These are phyloP conservation scores for Neosalanx taihuensis DNA, from an alignment of 2,797 vertebrate genomes.

Conservation along the genomic window DNA sequence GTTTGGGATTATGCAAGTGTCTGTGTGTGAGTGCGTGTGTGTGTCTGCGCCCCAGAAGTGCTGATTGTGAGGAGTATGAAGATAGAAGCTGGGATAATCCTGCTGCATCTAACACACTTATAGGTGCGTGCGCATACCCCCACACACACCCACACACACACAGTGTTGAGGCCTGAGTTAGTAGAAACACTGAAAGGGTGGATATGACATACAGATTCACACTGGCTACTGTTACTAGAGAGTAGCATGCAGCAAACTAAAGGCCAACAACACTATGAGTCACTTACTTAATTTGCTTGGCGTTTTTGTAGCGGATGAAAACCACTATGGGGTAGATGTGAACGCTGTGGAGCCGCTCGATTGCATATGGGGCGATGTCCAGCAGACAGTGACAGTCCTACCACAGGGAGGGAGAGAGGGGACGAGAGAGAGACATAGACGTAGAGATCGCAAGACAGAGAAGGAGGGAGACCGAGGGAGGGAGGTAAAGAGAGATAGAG, in stretches of 20 bases:
- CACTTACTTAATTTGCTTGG: constrained; percentile 90
- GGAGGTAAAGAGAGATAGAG: too few species aligned
- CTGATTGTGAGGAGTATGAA: constrained; percentile 36
- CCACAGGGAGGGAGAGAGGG: constrained; percentile 17
- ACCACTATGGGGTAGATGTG: constrained; percentile 89
- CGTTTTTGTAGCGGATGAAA: constrained; percentile 90
- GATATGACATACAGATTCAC: background rate
- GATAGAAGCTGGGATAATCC: constrained; percentile 28
- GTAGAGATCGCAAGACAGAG: too few species aligned
- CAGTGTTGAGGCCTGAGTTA: background rate
- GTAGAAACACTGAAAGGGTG: background rate
- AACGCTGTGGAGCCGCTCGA: constrained; percentile 85
- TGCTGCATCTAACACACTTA: constrained; percentile 16
- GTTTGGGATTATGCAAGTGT: constrained; percentile 47
- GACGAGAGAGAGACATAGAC: too few species aligned
- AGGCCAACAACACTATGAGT: background rate
- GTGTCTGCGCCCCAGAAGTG: constrained; percentile 16
- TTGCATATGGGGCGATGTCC: constrained; percentile 85
- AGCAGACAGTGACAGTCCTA: constrained; percentile 88
- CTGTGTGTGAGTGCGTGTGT: constrained; percentile 5
- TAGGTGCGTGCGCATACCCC: background rate
- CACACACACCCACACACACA: background rate
- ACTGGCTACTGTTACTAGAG: background rate
- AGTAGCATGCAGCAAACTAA: background rate
- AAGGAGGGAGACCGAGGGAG: too few species aligned